Percentiles rank a stretch among this genome's conserved stretches.
phyloP scores from a whole-genome alignment of 2,888 invertebrate genomes.

The Allygus modestus region DNA sequence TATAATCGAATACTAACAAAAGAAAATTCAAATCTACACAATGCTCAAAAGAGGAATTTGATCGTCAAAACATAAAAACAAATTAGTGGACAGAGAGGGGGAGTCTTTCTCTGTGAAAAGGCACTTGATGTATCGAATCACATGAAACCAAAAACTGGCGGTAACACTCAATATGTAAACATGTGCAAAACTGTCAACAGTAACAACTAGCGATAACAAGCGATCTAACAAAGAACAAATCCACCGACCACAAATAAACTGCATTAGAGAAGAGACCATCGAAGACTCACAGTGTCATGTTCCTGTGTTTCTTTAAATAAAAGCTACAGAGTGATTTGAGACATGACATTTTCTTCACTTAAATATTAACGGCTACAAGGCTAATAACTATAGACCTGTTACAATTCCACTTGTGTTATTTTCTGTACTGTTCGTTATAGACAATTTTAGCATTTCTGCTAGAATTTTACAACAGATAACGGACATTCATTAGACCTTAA shows the following conservation, averaged over 20 bases:
- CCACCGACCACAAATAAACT: neutral
- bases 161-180: slow-evolving; percentile 38
- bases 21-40: neutral
- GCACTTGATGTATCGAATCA: slow-evolving; percentile 19
- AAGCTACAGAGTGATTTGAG: too few relatives aligned
- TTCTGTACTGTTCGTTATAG: too few relatives aligned
- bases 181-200: slow-evolving; percentile 43
- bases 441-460: too few relatives aligned
- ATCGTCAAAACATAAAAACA: neutral
- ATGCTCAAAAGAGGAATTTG: neutral
- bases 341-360: too few relatives aligned
- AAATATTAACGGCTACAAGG: too few relatives aligned
- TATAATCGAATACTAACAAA: neutral
- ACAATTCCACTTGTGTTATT: too few relatives aligned
- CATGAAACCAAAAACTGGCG: slow-evolving; percentile 20
- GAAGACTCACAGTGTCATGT: too few relatives aligned
- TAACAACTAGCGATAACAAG: slow-evolving; percentile 33
- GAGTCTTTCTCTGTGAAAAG: slow-evolving; percentile 9
- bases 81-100: neutral
- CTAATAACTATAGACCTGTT: too few relatives aligned
- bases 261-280: too few relatives aligned
- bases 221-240: slow-evolving; percentile 32
- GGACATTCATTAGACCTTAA: too few relatives aligned
- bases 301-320: neutral
- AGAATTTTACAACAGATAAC: too few relatives aligned